Evolutionary conservation across 2,797 vertebrate species (phyloP).

Genomic region (Phyllotis vaccarum): DNA sequence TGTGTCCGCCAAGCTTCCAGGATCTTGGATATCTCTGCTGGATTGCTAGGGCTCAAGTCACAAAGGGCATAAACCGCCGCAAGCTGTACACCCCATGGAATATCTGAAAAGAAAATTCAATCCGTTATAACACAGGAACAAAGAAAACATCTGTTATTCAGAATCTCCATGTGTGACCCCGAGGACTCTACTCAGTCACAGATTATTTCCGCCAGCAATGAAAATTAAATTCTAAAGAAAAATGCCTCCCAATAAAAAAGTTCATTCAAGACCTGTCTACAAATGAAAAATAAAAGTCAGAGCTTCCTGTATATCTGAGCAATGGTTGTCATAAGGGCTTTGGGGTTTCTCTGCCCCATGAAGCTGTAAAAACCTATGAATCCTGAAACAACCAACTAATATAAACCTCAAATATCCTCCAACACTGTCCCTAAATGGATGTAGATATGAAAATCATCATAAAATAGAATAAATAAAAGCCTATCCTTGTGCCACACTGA

Average conservation of each 20-base stretch:
- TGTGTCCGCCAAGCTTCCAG: slow-evolving; percentile 92
- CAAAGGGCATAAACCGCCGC: slow-evolving; percentile 94
- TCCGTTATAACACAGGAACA: background rate
- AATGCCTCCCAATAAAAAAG: background rate
- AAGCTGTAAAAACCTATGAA: background rate
- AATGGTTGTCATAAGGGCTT: background rate
- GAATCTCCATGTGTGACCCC: background rate
- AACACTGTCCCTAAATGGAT: background rate
- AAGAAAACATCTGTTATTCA: background rate
- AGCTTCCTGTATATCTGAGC: background rate
- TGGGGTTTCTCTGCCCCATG: background rate
- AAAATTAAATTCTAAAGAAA: slow-evolving; percentile 22
- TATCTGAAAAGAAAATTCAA: slow-evolving; percentile 86
- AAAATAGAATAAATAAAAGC: background rate
- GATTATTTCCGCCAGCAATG: background rate
- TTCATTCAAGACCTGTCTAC: background rate
- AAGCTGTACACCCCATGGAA: slow-evolving; percentile 96
- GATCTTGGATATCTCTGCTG: slow-evolving; percentile 90
- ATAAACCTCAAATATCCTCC: background rate
- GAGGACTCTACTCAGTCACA: background rate
- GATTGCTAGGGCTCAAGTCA: slow-evolving; percentile 94
- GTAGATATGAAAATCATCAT: background rate
- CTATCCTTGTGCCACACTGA: background rate
- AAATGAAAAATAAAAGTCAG: background rate
- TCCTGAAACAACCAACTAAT: background rate